These are phyloP conservation scores for Castor canadensis DNA, from an alignment of 2,113 vertebrate genomes.

Conservation along the genomic window DNA sequence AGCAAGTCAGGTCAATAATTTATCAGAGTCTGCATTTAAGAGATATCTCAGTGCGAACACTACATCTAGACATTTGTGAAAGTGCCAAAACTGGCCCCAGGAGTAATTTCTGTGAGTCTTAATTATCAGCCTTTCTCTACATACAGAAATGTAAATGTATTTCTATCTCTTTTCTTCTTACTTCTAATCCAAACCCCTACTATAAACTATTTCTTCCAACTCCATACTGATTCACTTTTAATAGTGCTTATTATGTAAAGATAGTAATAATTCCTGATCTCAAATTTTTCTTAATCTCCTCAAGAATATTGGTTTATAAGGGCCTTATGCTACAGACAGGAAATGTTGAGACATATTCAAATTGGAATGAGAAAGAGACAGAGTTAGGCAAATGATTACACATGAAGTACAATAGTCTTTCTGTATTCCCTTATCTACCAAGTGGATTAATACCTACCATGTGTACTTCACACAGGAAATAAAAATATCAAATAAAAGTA, in stretches of 20 bases:
- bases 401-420: neutral
- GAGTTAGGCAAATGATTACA: neutral
- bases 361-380: neutral
- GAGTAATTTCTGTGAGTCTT: constrained; percentile 32
- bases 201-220: neutral
- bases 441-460: neutral
- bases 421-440: neutral
- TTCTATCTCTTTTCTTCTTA: neutral
- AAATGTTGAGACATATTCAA: neutral
- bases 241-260: neutral
- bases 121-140: constrained; percentile 51
- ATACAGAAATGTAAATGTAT: constrained; percentile 14
- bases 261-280: neutral
- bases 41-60: constrained; percentile 44
- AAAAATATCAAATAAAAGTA: neutral
- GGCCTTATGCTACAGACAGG: neutral
- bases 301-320: neutral
- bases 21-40: constrained; percentile 56
- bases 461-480: neutral
- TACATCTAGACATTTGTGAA: constrained; percentile 58
- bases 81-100: constrained; percentile 19
- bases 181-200: neutral
- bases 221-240: neutral
- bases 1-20: constrained; percentile 66
- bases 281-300: neutral